These are phyloP conservation scores for Andricus quercusramuli DNA, from an alignment of 2,888 invertebrate genomes.

Conservation along the genomic window DNA sequence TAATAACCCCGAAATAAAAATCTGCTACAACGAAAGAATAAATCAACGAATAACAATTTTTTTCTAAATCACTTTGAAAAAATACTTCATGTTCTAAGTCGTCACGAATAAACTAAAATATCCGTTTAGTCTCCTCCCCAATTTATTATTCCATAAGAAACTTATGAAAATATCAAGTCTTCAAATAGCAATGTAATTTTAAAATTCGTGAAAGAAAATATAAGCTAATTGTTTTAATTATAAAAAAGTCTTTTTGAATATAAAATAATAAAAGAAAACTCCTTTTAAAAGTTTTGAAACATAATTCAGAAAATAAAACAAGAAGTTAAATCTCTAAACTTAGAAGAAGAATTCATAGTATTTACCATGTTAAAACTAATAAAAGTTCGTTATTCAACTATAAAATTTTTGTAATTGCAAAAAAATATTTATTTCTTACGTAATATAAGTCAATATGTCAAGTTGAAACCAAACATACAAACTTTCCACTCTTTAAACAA, in stretches of 20 bases:
- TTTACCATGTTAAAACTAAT: background rate
- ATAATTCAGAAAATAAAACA: background rate
- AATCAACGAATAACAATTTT: constrained; percentile 16
- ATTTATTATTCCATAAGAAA: background rate
- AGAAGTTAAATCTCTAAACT: background rate
- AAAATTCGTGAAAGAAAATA: too few relatives aligned
- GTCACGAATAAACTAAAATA: background rate
- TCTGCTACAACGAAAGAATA: constrained; percentile 11
- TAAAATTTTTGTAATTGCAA: background rate
- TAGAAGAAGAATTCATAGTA: background rate
- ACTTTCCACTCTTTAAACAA: background rate
- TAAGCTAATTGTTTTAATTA: background rate
- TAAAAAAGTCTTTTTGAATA: background rate
- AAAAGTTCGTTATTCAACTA: background rate
- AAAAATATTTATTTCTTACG: background rate
- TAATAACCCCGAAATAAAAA: background rate
- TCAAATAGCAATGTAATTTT: too few relatives aligned
- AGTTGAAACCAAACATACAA: background rate
- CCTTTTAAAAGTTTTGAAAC: background rate
- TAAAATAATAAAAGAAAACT: background rate
- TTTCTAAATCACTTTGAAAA: background rate
- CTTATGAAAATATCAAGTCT: background rate
- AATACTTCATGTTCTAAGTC: background rate
- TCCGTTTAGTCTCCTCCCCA: background rate
- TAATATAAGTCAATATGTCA: background rate